Evolutionary conservation across 2,797 vertebrate genomes (phyloP), one percentile per base, ranked within the genome.

Genomic region (Fringilla coelebs): DNA sequence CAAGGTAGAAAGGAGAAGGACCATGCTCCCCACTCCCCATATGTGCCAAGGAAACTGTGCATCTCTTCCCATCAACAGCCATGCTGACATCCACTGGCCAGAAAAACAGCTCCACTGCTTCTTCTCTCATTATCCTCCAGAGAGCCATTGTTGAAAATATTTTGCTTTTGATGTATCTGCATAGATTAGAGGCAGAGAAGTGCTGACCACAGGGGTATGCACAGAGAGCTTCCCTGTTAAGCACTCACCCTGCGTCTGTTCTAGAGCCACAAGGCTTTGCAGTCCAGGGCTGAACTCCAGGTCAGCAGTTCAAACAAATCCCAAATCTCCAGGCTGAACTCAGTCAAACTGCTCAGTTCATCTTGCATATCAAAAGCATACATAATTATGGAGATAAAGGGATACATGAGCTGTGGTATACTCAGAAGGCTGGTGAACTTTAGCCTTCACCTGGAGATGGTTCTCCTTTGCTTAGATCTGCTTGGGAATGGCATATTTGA

Each of bases 221-320:
- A 22, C 45, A 48, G 32, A 63, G 21, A 57, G 45, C 26, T 65
- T 80, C 68, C 32, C 68, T 77, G 36, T 60, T 92, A 67, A 57
- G 25, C 1, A 3, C 49, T 80, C 31, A 13, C 55, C 31, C 34
- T 18, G 40, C 0, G 0, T 80, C 80, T 91, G 25, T 17, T 82
- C 75, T 57, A 58, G 31, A 74, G 65, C 34, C 80, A 54, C 46
- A 71, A 34, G 80, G 79, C 36, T 66, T 17, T 90, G 66, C 61
- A 78, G 72, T 57, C 61, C 61, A 17, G 85, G 86, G 25, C 46
- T 94, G 85, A 89, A 63, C 49, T 48, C 7, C 2, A 34, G 79
- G 79, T 72, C 17, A 93, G 51, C 8, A 2, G 72, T 73, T 95
- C 91, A 95, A 91, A 88, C 54, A 81, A 92, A 88, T 83, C 82